These are phyloP conservation scores for Tangara arthus DNA, from an alignment of 2,797 vertebrate species.

Conservation along the genomic window DNA sequence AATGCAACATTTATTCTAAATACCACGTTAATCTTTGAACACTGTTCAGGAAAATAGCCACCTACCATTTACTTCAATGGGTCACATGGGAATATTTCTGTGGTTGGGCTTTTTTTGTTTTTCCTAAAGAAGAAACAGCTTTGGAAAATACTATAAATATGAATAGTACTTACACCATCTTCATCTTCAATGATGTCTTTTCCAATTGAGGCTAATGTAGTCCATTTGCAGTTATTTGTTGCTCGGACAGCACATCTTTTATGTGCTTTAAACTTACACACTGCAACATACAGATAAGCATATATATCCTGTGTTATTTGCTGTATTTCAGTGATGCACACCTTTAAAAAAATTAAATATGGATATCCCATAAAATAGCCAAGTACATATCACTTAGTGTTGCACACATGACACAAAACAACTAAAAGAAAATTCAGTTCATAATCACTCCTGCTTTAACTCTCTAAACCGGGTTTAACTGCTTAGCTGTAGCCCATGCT, in stretches of 20 bases:
- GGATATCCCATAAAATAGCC: not conserved
- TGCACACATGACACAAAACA: not conserved
- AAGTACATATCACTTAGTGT: not conserved
- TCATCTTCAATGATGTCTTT: constrained; percentile 97
- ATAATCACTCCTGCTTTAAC: not conserved
- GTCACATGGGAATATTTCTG: not conserved
- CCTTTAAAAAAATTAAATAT: not conserved
- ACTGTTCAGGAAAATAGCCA: not conserved
- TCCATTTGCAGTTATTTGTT: constrained; percentile 99
- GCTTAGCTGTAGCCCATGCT: not conserved
- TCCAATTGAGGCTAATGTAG: constrained; percentile 93
- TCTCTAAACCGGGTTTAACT: not conserved
- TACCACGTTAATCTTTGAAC: not conserved
- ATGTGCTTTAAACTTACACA: constrained; percentile 99
- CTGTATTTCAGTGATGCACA: not conserved
- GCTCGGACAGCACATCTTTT: constrained; percentile 97
- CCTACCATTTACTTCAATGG: not conserved
- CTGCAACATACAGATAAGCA: constrained; percentile 69
- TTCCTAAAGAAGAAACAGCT: not conserved
- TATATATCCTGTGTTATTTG: not conserved
- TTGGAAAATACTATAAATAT: not conserved
- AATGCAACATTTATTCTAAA: not conserved
- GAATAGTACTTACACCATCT: constrained; percentile 85
- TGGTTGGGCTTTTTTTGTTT: not conserved
- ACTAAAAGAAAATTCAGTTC: not conserved